Percentiles rank a stretch among this genome's conserved stretches.
Conservation (phyloP, 2,888 invertebrate species). For the Tortricodes alternella region DNA sequence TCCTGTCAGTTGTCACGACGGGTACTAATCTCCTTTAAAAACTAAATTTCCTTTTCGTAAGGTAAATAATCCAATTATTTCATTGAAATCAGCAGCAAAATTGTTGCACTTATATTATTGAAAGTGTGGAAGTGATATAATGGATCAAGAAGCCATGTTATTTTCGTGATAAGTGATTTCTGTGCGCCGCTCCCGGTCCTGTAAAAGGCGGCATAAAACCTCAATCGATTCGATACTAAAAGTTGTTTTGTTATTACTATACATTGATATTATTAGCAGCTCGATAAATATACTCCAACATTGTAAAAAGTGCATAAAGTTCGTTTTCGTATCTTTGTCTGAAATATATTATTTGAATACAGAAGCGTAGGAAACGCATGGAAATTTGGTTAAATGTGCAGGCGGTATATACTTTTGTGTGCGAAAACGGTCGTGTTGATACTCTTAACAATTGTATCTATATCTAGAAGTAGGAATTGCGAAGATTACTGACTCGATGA, state of each 20-base stretch:
- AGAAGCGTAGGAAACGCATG: neutral
- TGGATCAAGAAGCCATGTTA: conserved; percentile 8
- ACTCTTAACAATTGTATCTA: no score
- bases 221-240: conserved; percentile 18
- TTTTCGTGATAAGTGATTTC: conserved; percentile 23
- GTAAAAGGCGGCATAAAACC: conserved; percentile 17
- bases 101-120: neutral
- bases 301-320: no score
- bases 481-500: no score
- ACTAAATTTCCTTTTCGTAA: conserved; percentile 24
- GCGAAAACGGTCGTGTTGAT: no score
- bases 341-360: neutral
- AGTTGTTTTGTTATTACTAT: conserved; percentile 20
- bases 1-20: conserved; percentile 30
- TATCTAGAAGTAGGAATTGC: no score
- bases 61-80: conserved; percentile 30
- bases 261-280: neutral
- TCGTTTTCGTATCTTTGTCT: neutral
- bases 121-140: conserved; percentile 9
- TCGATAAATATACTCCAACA: neutral
- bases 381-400: neutral
- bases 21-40: conserved; percentile 16
- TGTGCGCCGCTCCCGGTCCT: conserved; percentile 13
- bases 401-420: no score
- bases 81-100: conserved; percentile 5